phyloP scores from a whole-genome alignment of 2,888 invertebrate species.

The Ariolimax columbianus region DNA sequence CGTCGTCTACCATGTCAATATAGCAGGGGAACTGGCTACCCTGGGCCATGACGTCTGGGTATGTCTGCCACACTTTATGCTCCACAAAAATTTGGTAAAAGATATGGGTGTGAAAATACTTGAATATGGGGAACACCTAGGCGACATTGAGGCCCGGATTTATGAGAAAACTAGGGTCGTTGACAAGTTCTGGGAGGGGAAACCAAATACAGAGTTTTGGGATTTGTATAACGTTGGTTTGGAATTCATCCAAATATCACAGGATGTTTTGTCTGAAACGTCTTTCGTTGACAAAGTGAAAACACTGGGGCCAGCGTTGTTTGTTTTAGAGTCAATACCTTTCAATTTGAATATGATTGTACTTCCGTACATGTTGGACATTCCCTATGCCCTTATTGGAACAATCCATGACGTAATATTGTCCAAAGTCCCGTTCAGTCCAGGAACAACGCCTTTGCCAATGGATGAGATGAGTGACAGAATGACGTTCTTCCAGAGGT shows the following conservation, averaged over 20 bases:
- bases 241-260: neutral
- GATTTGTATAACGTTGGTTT: neutral
- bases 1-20: slow-evolving; percentile 45
- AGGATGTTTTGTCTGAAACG: slow-evolving; percentile 20
- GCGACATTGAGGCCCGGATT: neutral
- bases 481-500: slow-evolving; percentile 50
- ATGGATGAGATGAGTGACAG: slow-evolving; percentile 34
- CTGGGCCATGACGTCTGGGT: slow-evolving; percentile 47
- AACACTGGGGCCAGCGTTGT: slow-evolving; percentile 47
- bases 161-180: neutral
- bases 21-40: slow-evolving; percentile 36
- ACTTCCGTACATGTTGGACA: slow-evolving; percentile 51
- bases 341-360: slow-evolving; percentile 48
- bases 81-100: neutral
- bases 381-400: slow-evolving; percentile 51
- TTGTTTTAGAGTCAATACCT: slow-evolving; percentile 51
- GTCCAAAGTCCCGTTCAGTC: slow-evolving; percentile 51
- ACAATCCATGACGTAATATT: slow-evolving; percentile 44
- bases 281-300: slow-evolving; percentile 31
- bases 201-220: rapidly evolving
- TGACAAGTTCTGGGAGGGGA: slow-evolving; percentile 7
- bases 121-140: slow-evolving; percentile 10
- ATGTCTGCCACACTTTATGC: slow-evolving; percentile 7
- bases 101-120: slow-evolving; percentile 9
- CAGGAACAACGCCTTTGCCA: slow-evolving; percentile 37